phyloP scores from a whole-genome alignment of 1,140 invertebrate genomes.

The Cylas formicarius region DNA sequence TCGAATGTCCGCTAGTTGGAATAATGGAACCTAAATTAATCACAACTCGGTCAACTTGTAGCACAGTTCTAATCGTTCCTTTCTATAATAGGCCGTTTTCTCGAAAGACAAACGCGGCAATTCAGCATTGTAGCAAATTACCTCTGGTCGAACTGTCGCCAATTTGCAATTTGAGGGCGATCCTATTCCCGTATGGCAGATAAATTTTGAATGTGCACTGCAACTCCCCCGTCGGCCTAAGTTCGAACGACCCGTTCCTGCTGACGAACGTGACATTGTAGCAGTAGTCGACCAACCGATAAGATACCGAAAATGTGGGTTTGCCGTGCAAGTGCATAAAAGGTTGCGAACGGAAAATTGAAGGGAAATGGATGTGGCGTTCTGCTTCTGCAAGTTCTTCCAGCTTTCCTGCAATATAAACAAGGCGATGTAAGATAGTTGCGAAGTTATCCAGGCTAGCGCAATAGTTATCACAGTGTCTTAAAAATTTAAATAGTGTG shows the following conservation, averaged over 20 bases:
- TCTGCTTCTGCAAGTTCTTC: constrained; percentile 52
- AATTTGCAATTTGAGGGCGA: constrained; percentile 49
- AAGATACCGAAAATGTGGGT: constrained; percentile 53
- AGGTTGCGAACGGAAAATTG: constrained; percentile 40
- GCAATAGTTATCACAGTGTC: no score
- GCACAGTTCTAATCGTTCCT: no score
- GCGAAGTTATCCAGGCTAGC: no score
- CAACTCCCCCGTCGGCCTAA: constrained; percentile 47
- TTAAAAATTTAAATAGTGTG: no score
- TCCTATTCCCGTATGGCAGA: constrained; percentile 55
- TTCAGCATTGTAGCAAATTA: no score
- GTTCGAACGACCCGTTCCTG: constrained; percentile 53
- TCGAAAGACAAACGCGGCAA: no score
- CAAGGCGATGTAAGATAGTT: no score
- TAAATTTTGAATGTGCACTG: constrained; percentile 56
- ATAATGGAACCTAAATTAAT: no score
- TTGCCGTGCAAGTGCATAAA: constrained; percentile 47
- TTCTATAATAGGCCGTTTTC: no score
- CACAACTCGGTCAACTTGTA: no score
- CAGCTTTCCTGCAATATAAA: constrained; percentile 46
- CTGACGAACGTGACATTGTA: constrained; percentile 54
- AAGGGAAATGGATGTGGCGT: constrained; percentile 49
- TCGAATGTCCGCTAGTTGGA: no score
- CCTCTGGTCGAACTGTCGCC: constrained; percentile 38
- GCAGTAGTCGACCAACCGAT: constrained; percentile 56